phyloP scores from a whole-genome alignment of 2,797 vertebrate species.

The Enteromius argenteus region DNA sequence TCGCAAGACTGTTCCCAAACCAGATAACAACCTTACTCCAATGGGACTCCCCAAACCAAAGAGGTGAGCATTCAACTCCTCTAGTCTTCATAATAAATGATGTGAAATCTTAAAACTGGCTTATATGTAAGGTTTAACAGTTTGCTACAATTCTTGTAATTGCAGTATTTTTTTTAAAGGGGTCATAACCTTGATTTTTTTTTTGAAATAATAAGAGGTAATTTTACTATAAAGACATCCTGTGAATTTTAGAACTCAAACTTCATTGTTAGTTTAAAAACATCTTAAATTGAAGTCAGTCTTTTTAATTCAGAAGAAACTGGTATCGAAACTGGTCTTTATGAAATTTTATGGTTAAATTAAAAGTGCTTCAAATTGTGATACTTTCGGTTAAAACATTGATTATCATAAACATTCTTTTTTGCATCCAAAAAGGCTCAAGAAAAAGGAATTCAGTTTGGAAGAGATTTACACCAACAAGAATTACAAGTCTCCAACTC shows the following conservation, averaged over 20 bases:
- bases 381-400: not conserved
- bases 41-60: constrained; percentile 96
- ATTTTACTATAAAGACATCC: too few species aligned
- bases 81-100: not conserved
- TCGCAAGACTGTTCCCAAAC: constrained; percentile 88
- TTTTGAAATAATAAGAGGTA: too few species aligned
- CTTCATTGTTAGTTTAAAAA: too few species aligned
- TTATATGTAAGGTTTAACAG: not conserved
- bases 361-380: not conserved
- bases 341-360: not conserved
- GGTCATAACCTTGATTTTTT: not conserved
- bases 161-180: not conserved
- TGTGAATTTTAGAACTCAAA: too few species aligned
- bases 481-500: constrained; percentile 92
- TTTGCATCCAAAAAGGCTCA: constrained; percentile 80
- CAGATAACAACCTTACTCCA: constrained; percentile 90
- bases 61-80: constrained; percentile 76
- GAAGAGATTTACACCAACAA: constrained; percentile 99
- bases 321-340: too few species aligned
- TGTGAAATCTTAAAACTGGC: not conserved
- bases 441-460: constrained; percentile 96
- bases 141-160: not conserved
- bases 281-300: not conserved
- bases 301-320: too few species aligned
- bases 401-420: not conserved